phyloP scores from a whole-genome alignment of 2,797 vertebrate species.

The Sylvilagus floridanus region DNA sequence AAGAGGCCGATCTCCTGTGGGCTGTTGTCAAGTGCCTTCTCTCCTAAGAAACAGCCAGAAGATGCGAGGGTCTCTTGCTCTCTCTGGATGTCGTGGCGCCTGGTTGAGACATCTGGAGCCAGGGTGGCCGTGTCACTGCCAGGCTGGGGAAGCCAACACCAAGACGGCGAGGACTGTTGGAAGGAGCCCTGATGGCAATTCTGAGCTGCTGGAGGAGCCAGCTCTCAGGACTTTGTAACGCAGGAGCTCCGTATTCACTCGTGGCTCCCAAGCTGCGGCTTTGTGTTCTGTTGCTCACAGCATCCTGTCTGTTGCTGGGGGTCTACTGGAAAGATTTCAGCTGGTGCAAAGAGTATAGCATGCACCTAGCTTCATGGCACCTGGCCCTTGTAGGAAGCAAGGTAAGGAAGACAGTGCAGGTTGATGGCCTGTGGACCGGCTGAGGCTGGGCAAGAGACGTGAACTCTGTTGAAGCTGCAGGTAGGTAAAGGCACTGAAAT shows the following conservation, averaged over 20 bases:
- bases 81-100: not conserved
- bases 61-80: not conserved
- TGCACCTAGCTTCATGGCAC: not conserved
- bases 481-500: not conserved
- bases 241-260: constrained; percentile 69
- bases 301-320: constrained; percentile 42
- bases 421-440: not conserved
- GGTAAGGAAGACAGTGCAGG: not conserved
- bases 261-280: constrained; percentile 44
- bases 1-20: not conserved
- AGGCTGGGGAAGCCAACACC: not conserved
- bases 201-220: not conserved
- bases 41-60: not conserved
- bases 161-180: not conserved
- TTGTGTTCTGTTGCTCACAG: constrained; percentile 62
- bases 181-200: not conserved
- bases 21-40: not conserved
- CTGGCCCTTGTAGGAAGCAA: constrained; percentile 14
- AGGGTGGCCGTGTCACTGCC: not conserved
- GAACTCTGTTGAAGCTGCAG: not conserved
- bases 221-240: not conserved
- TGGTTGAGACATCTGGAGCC: not conserved
- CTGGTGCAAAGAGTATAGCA: constrained; percentile 59
- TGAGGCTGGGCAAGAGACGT: not conserved
- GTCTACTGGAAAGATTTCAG: constrained; percentile 61